These are phyloP conservation scores for Heloderma charlesbogerti DNA, from an alignment of 2,113 vertebrate species.

Conservation along the genomic window DNA sequence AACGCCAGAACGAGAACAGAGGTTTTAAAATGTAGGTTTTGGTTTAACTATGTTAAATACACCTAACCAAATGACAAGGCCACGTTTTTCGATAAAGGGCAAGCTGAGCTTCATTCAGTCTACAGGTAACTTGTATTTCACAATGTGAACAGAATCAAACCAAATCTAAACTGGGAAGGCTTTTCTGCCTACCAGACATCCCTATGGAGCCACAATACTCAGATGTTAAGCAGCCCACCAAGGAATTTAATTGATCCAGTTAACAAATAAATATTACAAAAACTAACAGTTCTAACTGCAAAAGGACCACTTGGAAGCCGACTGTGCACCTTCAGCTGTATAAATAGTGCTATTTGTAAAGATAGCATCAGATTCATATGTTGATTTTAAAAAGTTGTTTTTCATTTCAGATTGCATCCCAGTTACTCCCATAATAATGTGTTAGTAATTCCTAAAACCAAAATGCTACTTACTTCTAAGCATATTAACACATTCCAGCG, in stretches of 20 bases:
- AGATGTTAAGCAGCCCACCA: slow-evolving; percentile 15
- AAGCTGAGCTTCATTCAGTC: slow-evolving; percentile 1
- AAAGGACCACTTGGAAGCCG: neutral
- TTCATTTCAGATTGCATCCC: neutral
- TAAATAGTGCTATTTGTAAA: neutral
- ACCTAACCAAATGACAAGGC: neutral
- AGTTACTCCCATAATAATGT: neutral
- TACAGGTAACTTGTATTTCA: slow-evolving; percentile 27
- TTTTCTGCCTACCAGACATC: neutral
- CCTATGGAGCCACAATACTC: neutral
- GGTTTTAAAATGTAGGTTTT: slow-evolving; percentile 20
- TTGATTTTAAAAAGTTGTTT: neutral
- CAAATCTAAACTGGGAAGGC: neutral
- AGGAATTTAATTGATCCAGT: slow-evolving; percentile 20
- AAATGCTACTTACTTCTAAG: neutral
- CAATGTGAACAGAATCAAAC: neutral
- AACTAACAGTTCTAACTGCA: neutral
- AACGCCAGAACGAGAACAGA: neutral
- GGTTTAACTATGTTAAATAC: neutral
- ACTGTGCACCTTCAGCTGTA: neutral
- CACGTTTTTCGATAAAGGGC: neutral
- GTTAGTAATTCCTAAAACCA: neutral
- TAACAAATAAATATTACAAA: neutral
- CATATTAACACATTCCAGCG: neutral
- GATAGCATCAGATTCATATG: neutral